Evolutionary conservation across 2,797 vertebrate genomes (phyloP), one percentile per base, ranked within the genome.

Genomic region (Mallotus villosus): DNA sequence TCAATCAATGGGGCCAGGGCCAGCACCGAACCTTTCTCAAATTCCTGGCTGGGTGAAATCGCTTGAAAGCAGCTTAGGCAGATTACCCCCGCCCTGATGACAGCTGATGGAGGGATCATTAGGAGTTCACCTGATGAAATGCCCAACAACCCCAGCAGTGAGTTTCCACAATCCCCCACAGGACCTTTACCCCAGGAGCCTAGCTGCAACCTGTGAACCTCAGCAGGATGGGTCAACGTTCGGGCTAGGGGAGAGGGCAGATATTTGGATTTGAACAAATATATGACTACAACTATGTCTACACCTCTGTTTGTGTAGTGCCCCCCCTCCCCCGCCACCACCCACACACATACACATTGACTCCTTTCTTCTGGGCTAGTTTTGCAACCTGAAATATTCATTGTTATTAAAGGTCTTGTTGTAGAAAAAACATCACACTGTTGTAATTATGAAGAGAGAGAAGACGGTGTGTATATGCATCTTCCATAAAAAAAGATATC

Each of bases 31-130:
- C 87, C 80, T 85, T 76, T 74, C 75, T 82, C 86, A 89, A 89
- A 90, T 88, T 88, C 87, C 77, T 77, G 78, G 85, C 68, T 85
- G 81, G 83, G 85, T 86, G 77, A 91, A 91, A 90, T 89, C 85
- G 85, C 85, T 87, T 89, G 84, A 91, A 93, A 93, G 91, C 92
- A 91, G 86, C 91, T 94, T 93, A 93, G 83, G 78, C 86, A 88
- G 90, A 92, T 92, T 92, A 92, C 90, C 87, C 87, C 75, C 80
- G 85, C 84, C 86, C 81, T 72, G 82, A 88, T 81, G 86, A 82
- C 87, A 88, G 89, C 85, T 88, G 89, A 85, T 76, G 70, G 65
- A 17, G 74, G 85, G 85, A 89, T 90, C 86, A 83, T 87, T 87
- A 81, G 77, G 78, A 85, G 79, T 74, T 86, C 86, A 92, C 90